Evolutionary conservation across 92 coral and sea anemone genomes (phyloP).

Genomic region (Scolanthus callimorphus): DNA sequence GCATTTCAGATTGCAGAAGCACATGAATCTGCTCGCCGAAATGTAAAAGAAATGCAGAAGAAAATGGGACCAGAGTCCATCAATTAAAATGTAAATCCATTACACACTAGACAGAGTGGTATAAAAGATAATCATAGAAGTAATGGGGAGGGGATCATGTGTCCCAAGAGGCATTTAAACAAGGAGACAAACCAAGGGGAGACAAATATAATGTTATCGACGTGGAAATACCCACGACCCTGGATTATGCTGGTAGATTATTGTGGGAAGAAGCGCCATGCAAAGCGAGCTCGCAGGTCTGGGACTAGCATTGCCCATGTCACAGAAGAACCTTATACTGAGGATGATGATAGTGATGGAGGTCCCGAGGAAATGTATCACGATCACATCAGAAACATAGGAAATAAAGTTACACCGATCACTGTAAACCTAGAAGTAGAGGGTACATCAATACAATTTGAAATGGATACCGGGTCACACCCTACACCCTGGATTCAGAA

Average conservation of each 20-base stretch:
- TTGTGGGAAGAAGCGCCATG: neutral
- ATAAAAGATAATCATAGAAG: neutral
- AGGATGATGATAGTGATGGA: neutral
- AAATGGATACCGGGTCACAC: too few relatives aligned
- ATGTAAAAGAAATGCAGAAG: neutral
- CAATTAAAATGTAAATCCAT: neutral
- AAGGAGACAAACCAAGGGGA: neutral
- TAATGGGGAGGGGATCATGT: neutral
- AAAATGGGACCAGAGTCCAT: neutral
- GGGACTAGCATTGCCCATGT: neutral
- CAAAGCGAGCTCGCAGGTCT: neutral
- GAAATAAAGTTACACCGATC: neutral
- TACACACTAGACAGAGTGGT: neutral
- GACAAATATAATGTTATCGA: neutral
- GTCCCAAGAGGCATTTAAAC: neutral
- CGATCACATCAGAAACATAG: neutral
- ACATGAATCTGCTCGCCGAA: neutral
- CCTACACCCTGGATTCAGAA: neutral
- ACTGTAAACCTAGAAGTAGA: neutral
- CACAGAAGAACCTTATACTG: neutral
- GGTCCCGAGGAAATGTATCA: neutral
- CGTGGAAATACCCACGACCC: neutral
- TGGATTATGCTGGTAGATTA: neutral
- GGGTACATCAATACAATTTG: neutral
- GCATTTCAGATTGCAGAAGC: neutral